phyloP scores from a whole-genome alignment of 2,888 invertebrate genomes.

The Idaea biselata region DNA sequence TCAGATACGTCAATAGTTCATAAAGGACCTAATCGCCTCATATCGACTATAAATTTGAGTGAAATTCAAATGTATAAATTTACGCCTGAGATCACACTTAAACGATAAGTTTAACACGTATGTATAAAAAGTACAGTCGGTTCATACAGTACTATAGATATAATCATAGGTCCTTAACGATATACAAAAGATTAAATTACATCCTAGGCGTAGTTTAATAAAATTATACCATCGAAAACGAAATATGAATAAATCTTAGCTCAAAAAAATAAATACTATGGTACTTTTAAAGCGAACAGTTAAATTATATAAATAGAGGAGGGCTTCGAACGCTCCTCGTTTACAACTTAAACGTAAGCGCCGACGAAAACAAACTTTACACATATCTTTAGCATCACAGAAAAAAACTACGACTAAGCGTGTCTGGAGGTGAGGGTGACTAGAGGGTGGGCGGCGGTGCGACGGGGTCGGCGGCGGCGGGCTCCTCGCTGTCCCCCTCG shows the following conservation, averaged over 20 bases:
- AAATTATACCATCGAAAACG: slow-evolving; percentile 46
- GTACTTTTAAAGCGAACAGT: slow-evolving; percentile 70
- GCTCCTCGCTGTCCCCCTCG: slow-evolving; percentile 40
- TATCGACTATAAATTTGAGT: slow-evolving; percentile 22
- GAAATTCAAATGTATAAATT: slow-evolving; percentile 25
- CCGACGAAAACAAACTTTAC: slow-evolving; percentile 51
- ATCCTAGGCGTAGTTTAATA: slow-evolving; percentile 47
- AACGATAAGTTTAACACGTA: slow-evolving; percentile 29
- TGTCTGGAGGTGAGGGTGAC: slow-evolving; percentile 28
- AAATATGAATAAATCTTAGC: slow-evolving; percentile 57
- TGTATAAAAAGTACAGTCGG: slow-evolving; percentile 30
- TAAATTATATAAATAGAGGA: slow-evolving; percentile 55
- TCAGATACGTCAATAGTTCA: background rate
- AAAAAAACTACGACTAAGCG: slow-evolving; percentile 66
- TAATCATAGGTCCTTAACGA: slow-evolving; percentile 25
- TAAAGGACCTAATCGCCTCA: background rate
- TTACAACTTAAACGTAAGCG: slow-evolving; percentile 52
- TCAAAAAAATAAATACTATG: slow-evolving; percentile 71
- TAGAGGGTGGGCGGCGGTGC: slow-evolving; percentile 21
- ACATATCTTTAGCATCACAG: slow-evolving; percentile 70
- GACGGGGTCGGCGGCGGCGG: slow-evolving; percentile 24
- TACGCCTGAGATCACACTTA: slow-evolving; percentile 31
- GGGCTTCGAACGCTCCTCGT: slow-evolving; percentile 21
- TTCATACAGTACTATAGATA: slow-evolving; percentile 21
- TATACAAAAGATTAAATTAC: slow-evolving; percentile 41